Evolutionary conservation across 2,797 vertebrate species (phyloP).

Genomic region (Erpetoichthys calabaricus): DNA sequence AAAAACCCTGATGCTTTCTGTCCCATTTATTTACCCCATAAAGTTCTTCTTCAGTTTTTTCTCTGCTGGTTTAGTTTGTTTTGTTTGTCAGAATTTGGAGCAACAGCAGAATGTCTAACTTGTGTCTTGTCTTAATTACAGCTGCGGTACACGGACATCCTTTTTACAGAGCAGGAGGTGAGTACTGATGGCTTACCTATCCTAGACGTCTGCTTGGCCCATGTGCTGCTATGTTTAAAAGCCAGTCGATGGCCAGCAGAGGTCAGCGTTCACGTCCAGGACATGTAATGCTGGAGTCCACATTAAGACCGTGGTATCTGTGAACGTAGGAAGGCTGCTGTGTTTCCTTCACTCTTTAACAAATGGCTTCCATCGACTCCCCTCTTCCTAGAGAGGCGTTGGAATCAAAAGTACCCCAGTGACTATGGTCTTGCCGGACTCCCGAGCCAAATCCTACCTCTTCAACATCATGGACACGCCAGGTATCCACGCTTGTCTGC

Average conservation of each 20-base stretch:
- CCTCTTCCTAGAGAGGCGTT: slow-evolving; percentile 71
- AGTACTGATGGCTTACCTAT: slow-evolving; percentile 12
- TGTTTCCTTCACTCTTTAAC: too few species aligned
- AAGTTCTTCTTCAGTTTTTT: neutral
- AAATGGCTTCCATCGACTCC: too few species aligned
- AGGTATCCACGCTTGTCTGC: slow-evolving; percentile 42
- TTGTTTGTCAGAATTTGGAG: neutral
- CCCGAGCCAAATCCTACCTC: slow-evolving; percentile 92
- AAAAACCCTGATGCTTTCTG: neutral
- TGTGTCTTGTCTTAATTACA: slow-evolving; percentile 32
- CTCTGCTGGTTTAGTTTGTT: neutral
- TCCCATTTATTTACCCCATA: too few species aligned
- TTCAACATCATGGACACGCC: slow-evolving; percentile 98
- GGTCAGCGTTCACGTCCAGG: too few species aligned
- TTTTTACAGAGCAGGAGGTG: slow-evolving; percentile 97
- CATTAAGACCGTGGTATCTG: too few species aligned
- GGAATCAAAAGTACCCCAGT: slow-evolving; percentile 97
- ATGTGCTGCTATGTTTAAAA: too few species aligned
- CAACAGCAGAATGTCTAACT: neutral
- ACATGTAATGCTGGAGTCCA: too few species aligned
- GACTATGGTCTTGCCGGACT: slow-evolving; percentile 89
- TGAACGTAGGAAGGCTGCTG: too few species aligned
- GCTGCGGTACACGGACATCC: slow-evolving; percentile 95
- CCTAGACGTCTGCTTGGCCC: too few species aligned
- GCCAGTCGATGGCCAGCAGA: too few species aligned